Evolutionary conservation across 2,113 vertebrate species (phyloP).

Genomic region (Thunnus thynnus): DNA sequence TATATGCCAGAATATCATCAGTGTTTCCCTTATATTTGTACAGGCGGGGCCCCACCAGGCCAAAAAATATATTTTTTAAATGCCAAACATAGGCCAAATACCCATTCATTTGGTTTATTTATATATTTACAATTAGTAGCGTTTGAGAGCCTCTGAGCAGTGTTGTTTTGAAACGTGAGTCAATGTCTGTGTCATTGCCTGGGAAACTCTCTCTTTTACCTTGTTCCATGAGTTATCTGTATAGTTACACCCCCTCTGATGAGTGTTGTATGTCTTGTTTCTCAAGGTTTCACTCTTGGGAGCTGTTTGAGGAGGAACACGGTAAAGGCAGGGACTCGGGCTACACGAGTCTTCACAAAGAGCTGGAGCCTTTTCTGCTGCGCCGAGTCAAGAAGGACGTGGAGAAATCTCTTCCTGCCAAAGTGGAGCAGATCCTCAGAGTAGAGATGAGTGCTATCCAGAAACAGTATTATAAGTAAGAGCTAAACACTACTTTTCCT

Average conservation of each 20-base stretch:
- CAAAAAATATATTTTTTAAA: too few species aligned
- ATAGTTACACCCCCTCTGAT: neutral
- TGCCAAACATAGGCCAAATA: too few species aligned
- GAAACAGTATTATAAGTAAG: conserved; percentile 99
- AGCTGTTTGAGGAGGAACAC: conserved; percentile 97
- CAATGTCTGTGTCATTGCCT: too few species aligned
- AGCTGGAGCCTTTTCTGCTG: conserved; percentile 96
- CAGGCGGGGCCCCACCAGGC: too few species aligned
- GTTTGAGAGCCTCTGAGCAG: too few species aligned
- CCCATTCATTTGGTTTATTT: too few species aligned
- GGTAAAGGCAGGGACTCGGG: conserved; percentile 97
- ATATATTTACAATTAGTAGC: too few species aligned
- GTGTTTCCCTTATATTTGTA: too few species aligned
- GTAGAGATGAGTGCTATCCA: conserved; percentile 99
- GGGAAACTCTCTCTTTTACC: too few species aligned
- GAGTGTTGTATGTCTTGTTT: neutral
- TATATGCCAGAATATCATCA: too few species aligned
- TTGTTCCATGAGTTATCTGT: neutral
- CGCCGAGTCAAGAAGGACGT: conserved; percentile 99
- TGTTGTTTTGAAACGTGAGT: too few species aligned
- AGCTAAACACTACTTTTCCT: neutral
- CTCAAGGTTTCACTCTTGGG: conserved; percentile 96
- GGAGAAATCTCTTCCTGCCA: conserved; percentile 98
- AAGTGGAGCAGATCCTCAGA: conserved; percentile 97
- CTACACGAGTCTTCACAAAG: conserved; percentile 97